Base-by-base conservation (phyloP, 2,888 invertebrate species). In the Catocala sponsa region DNA sequence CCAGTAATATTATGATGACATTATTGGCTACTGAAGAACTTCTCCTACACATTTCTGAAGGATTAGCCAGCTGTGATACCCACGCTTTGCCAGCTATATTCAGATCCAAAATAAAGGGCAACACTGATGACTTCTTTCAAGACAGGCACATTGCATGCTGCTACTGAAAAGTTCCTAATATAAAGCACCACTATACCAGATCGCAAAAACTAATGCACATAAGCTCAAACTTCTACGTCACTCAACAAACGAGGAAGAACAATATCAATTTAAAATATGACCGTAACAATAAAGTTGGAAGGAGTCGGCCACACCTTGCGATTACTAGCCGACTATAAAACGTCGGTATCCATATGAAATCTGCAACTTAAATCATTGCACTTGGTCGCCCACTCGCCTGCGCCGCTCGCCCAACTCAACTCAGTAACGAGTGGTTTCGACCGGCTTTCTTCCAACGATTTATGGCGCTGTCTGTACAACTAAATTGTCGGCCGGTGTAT, bases 381-480 rank as follows among this genome's bases (percentile, higher is more conserved):
- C 60, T 59, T 25, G 25, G 25, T 72, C 64, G 71, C 64, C 73
- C 46, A 59, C 51, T 72, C 78, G 72, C 75, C 76, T 78, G 78
- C 76, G 56, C 48, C 32, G 57, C 63, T 15, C 32, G 58, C 57
- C 63, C 63, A 6, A 13, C 47, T n/a, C 47, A 6, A 2, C 13
- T 15, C 58, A 59, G 56, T 72, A 78, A 78, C 78, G 69, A 78
- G 72, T 55, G 60, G 65, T 65, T 68, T 56, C 61, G 65, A 63
- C 65, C 65, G 60, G 72, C 78, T 78, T 78, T 78, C 78, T 76
- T 78, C 62, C 53, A 42, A 72, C 67, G 69, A 78, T 78, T 78
- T 78, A 78, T 78, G 61, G 70, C 63, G 51, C 56, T 63, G 70
- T 64, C 67, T 57, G 70, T 63, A 51, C 68, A 59, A 64, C 73